Percentiles rank a stretch among this genome's conserved stretches.
Evolutionary conservation across 2,113 vertebrate genomes (phyloP).

Genomic region (Procapra przewalskii): DNA sequence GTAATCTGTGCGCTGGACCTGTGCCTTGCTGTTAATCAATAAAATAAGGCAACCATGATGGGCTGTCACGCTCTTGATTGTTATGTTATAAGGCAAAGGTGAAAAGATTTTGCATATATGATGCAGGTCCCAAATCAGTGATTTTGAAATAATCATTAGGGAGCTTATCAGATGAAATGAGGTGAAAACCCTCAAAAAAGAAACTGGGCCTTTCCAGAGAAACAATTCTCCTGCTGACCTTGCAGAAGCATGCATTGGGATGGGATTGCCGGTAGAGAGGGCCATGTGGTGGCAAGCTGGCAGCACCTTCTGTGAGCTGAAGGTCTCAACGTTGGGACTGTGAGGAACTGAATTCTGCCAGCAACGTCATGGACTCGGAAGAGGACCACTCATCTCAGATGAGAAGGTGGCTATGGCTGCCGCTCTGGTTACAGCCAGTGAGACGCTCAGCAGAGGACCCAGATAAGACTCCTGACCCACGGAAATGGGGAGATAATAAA

Average conservation of each 20-base stretch:
- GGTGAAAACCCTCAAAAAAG: neutral
- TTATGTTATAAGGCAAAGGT: neutral
- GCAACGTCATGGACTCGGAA: neutral
- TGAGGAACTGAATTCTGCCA: neutral
- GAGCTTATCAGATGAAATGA: neutral
- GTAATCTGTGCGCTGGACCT: neutral
- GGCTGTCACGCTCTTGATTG: neutral
- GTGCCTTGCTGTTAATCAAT: neutral
- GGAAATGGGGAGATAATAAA: neutral
- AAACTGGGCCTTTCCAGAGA: neutral
- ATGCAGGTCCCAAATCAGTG: neutral
- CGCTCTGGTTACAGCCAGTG: neutral
- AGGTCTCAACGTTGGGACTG: accelerated
- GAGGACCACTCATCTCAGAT: neutral
- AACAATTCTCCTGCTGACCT: neutral
- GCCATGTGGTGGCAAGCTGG: neutral
- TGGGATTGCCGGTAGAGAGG: too few species aligned
- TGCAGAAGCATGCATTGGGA: neutral
- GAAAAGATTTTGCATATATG: neutral
- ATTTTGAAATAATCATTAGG: neutral
- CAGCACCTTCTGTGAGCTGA: neutral
- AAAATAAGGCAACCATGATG: neutral
- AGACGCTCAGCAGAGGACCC: neutral
- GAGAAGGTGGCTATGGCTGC: neutral
- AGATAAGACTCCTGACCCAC: neutral